These are phyloP conservation scores for Centrocercus urophasianus DNA, from an alignment of 2,113 vertebrate species.

Conservation along the genomic window DNA sequence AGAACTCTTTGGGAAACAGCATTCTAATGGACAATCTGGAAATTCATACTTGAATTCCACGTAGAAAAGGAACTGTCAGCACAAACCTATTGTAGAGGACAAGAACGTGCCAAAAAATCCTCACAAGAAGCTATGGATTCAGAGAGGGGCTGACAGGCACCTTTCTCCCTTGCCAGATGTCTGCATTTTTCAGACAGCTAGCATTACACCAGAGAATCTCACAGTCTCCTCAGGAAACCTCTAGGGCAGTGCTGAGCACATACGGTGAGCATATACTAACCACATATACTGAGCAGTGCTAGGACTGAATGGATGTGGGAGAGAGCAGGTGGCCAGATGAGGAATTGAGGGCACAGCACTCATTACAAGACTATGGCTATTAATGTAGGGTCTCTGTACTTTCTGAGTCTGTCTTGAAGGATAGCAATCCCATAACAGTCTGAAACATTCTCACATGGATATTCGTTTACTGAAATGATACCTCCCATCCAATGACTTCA, in stretches of 20 bases:
- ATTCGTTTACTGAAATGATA: not conserved
- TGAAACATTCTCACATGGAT: not conserved
- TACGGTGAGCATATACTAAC: not conserved
- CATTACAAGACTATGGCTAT: not conserved
- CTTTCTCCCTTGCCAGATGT: not conserved
- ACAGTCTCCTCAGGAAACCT: not conserved
- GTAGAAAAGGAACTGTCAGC: not conserved
- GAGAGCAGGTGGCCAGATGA: not conserved
- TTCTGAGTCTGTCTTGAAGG: not conserved
- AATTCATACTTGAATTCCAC: not conserved
- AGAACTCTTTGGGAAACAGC: not conserved
- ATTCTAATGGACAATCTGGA: not conserved
- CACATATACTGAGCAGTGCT: rapidly evolving
- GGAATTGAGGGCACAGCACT: not conserved
- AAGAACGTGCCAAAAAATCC: not conserved
- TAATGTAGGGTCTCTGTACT: not conserved
- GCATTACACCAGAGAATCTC: not conserved
- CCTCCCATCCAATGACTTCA: not conserved
- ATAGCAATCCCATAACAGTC: not conserved
- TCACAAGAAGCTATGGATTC: not conserved
- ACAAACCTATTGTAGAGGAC: not conserved
- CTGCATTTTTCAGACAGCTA: not conserved
- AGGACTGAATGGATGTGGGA: not conserved
- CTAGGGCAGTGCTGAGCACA: not conserved
- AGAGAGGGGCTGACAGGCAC: not conserved